Conservation (phyloP, 2,113 vertebrate species). For the Polypterus senegalus region DNA sequence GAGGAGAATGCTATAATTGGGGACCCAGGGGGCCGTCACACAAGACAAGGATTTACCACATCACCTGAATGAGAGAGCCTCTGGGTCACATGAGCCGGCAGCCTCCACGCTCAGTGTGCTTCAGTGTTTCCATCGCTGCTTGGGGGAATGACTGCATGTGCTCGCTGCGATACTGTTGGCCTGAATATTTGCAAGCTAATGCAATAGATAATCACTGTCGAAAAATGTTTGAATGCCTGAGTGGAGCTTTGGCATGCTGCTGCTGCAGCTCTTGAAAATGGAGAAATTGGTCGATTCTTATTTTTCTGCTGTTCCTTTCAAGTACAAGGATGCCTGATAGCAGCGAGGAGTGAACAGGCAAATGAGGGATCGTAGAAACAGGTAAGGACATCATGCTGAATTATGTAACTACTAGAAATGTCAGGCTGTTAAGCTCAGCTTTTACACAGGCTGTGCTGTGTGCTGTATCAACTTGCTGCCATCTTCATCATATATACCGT, state of each 20-base stretch:
- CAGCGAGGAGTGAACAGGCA: constrained; percentile 8
- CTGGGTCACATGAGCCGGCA: constrained; percentile 1
- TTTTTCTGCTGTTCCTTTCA: constrained; percentile 5
- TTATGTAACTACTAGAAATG: not conserved
- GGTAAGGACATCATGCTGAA: constrained; percentile 4
- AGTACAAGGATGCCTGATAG: constrained; percentile 6
- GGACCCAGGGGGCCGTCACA: constrained; percentile 9
- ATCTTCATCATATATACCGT: too few species aligned
- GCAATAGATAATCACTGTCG: constrained; percentile 10
- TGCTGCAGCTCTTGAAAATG: constrained; percentile 8
- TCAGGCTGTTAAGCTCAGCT: too few species aligned
- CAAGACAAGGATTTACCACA: constrained; percentile 11
- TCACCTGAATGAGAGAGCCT: constrained; percentile 12
- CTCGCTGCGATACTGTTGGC: constrained; percentile 8
- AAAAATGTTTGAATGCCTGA: constrained; percentile 2
- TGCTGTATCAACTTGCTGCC: too few species aligned
- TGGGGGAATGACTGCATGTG: constrained; percentile 5
- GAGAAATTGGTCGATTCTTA: constrained; percentile 5
- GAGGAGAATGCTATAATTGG: constrained; percentile 8
- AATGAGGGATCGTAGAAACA: constrained; percentile 7
- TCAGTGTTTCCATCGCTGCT: constrained; percentile 4
- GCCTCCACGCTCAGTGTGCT: not conserved
- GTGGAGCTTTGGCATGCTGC: constrained; percentile 6
- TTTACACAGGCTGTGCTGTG: too few species aligned
- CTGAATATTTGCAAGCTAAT: constrained; percentile 12